Evolutionary conservation across 2,797 vertebrate species (phyloP), one percentile per base, ranked within the genome.

Genomic region (Scleropages formosus): DNA sequence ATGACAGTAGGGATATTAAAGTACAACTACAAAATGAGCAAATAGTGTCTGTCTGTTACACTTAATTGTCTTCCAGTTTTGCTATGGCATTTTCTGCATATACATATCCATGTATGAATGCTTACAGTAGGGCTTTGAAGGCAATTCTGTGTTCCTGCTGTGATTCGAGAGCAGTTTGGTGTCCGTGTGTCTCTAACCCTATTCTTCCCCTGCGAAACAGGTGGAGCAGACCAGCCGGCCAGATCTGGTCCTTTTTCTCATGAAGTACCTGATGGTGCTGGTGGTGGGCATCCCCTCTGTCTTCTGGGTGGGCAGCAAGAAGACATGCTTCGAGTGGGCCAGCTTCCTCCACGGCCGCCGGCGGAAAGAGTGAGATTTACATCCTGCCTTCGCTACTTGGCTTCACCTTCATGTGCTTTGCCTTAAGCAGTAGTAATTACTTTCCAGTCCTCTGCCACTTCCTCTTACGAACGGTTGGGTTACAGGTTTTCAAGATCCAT

Each of bases 301-400:
- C 77, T 99, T 99, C 90, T 99, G 97, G 97, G 96, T 99, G 69
- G 96, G 95, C 80, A 99, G 97, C 82, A 98, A 98, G 88, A 99
- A 99, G 89, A 99, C 97, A 59, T 99, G 97, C 84, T 98, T 97
- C 1, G 97, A 99, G 88, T 99, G 97, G 97, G 97, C 95, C 83
- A 93, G 95, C 85, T 98, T 99, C 84, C 97, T 99, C 88, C 95
- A 96, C 0, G 95, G 97, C 16, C 95, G 94, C 83, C 92, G 90
- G 82, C 96, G 94, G 87, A 98, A 98, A 91, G 95, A 96, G 97
- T 98, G 90, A 82, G 96, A 93, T 22, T 20, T 0, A n/a, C 59
- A 15, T 8, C 27, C n/a, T 62, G 8, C 39, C 8, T 20, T 22
- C 31, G 6, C 16, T 26, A 3, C 47, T 26, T 53, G 4, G n/a